Base-by-base conservation (phyloP, 1,140 invertebrate species). In the Charaxes varanes region DNA sequence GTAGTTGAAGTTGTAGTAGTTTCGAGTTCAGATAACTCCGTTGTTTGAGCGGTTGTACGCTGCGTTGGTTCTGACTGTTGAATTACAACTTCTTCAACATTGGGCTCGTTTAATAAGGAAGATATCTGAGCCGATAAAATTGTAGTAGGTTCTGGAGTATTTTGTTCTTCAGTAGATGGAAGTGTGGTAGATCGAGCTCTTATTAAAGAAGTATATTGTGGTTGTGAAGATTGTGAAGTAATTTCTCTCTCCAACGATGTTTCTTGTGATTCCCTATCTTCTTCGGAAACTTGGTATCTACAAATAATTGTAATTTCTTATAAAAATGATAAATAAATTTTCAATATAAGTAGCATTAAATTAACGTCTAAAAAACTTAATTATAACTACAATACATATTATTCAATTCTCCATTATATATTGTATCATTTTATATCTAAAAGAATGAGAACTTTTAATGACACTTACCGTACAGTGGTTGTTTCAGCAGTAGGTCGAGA, bases 401-500 rank as follows among this genome's bases (percentile, higher is more conserved):
- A 10, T 2, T 14, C 1, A 32, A 32, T 8, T 5, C 10, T 3
- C 5, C 16, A 8, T n/a, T 11, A 37, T 8, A 11, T 36, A 18
- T 14, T 23, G 6, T 21, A 6, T 15, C 14, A 5, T 13, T 14
- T 31, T 8, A 23, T 12, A 26, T 13, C 8, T 24, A 6, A 17
- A 18, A 16, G 4, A 23, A n/a, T n/a, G 10, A 30, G n/a, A 14
- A 23, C n/a, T n/a, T n/a, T n/a, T n/a, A n/a, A n/a, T 2, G 6
- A 23, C 19, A 65, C 70, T 74, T 62, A 81, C 77, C 63, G 60
- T 4, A 46, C 42, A 28, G 77, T 81, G n/a, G 70, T 73, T 4
- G 72, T 53, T 48, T 77, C 77, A 1, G 87, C 86, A 2, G 87
- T 84, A 3, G 88, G 87, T 54, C 89, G 83, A 1, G 74, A 62